These are phyloP conservation scores for Microplitis mediator DNA, from an alignment of 1,140 invertebrate species.

Conservation along the genomic window DNA sequence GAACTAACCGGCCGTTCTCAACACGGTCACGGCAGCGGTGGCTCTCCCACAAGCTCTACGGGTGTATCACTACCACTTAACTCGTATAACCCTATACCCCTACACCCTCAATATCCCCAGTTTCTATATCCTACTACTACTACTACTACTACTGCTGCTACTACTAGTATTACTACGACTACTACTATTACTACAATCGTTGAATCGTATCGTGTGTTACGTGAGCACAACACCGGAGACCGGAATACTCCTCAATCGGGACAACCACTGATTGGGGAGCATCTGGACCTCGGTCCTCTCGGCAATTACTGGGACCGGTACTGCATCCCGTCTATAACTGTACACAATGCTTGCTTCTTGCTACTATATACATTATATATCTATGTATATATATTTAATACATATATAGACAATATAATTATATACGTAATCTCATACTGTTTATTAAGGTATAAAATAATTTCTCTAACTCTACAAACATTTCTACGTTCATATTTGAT, in stretches of 20 bases:
- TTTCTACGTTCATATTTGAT: too few species aligned
- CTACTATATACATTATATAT: neutral
- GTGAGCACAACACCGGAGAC: slow-evolving; percentile 6
- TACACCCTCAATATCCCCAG: too few species aligned
- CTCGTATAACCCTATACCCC: neutral
- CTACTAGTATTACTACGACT: neutral
- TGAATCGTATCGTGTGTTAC: neutral
- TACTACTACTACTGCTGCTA: neutral
- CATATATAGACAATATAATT: slow-evolving; percentile 6
- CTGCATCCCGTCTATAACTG: slow-evolving; percentile 37
- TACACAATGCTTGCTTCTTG: slow-evolving; percentile 14
- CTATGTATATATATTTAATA: slow-evolving; percentile 19
- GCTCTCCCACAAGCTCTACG: slow-evolving; percentile 33
- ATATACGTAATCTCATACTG: neutral
- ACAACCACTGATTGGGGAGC: slow-evolving; percentile 59
- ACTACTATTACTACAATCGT: neutral
- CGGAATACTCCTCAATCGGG: slow-evolving; percentile 28
- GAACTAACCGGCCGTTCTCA: slow-evolving; percentile 59
- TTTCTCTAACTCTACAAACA: neutral
- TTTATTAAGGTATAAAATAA: neutral
- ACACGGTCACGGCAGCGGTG: slow-evolving; percentile 48
- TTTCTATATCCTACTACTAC: neutral
- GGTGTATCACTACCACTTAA: neutral
- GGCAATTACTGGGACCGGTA: slow-evolving; percentile 57
- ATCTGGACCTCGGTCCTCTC: slow-evolving; percentile 58